phyloP scores from a whole-genome alignment of 2,888 invertebrate species.

The Sicus ferrugineus region DNA sequence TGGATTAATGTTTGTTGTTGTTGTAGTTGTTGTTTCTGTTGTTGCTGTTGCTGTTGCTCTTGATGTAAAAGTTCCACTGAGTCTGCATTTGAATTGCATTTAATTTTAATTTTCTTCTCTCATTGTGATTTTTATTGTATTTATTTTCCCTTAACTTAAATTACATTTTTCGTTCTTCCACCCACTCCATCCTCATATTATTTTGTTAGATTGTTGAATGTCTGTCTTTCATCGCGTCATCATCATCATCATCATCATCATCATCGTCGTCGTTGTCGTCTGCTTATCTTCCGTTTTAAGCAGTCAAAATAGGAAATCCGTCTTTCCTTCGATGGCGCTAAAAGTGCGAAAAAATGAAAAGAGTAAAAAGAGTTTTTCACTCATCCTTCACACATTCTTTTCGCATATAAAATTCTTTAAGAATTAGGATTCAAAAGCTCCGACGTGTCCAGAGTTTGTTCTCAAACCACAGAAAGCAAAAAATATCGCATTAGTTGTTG shows the following conservation, averaged over 20 bases:
- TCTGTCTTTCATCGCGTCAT: background rate
- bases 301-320: constrained; percentile 18
- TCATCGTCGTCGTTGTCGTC: no score
- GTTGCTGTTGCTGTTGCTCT: background rate
- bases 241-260: no score
- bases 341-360: constrained; percentile 8
- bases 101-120: constrained; percentile 4
- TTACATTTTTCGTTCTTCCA: background rate
- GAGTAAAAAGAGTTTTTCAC: background rate
- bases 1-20: background rate
- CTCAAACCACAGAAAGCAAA: no score
- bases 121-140: background rate
- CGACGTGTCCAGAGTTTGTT: no score
- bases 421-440: no score
- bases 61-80: background rate
- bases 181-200: background rate
- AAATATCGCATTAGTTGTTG: no score
- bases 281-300: constrained; percentile 31
- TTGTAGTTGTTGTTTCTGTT: background rate
- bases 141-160: constrained; percentile 12
- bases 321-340: constrained; percentile 10
- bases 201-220: background rate
- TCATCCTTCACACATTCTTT: background rate
- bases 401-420: no score
- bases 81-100: background rate